phyloP scores from a whole-genome alignment of 2,888 invertebrate species.

The Aelia acuminata region DNA sequence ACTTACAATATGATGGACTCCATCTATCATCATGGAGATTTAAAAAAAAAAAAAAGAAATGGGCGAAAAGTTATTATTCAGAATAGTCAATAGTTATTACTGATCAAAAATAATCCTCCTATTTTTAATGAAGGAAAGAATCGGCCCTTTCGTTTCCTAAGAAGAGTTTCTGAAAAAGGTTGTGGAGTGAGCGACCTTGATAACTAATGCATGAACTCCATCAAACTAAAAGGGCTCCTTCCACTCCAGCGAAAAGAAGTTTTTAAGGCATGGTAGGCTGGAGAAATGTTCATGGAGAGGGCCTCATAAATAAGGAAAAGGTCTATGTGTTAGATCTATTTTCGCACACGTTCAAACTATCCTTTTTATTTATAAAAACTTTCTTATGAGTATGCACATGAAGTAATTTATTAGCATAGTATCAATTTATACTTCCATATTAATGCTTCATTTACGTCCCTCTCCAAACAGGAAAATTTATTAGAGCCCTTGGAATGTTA shows the following conservation, averaged over 20 bases:
- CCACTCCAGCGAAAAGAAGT: not conserved
- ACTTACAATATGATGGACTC: too few relatives aligned
- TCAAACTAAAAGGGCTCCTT: conserved; percentile 17
- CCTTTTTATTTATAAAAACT: not conserved
- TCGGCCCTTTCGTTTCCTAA: not conserved
- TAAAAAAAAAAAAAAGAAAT: too few relatives aligned
- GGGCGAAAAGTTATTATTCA: too few relatives aligned
- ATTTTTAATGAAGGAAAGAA: not conserved
- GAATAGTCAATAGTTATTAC: too few relatives aligned
- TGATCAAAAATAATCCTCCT: too few relatives aligned
- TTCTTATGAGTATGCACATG: not conserved
- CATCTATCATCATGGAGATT: too few relatives aligned
- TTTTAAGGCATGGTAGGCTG: not conserved
- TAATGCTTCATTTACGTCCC: too few relatives aligned
- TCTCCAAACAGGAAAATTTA: too few relatives aligned
- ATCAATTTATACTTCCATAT: not conserved
- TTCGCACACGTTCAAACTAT: not conserved
- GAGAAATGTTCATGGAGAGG: not conserved
- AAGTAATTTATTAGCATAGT: rapidly evolving
- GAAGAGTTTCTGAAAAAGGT: not conserved
- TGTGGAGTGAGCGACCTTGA: not conserved
- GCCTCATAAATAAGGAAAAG: not conserved
- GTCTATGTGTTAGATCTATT: not conserved
- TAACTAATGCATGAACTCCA: conserved; percentile 28
- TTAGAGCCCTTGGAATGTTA: too few relatives aligned